Evolutionary conservation across 1,140 invertebrate genomes (phyloP), one percentile per base, ranked within the genome.

Genomic region (Halesus radiatus): DNA sequence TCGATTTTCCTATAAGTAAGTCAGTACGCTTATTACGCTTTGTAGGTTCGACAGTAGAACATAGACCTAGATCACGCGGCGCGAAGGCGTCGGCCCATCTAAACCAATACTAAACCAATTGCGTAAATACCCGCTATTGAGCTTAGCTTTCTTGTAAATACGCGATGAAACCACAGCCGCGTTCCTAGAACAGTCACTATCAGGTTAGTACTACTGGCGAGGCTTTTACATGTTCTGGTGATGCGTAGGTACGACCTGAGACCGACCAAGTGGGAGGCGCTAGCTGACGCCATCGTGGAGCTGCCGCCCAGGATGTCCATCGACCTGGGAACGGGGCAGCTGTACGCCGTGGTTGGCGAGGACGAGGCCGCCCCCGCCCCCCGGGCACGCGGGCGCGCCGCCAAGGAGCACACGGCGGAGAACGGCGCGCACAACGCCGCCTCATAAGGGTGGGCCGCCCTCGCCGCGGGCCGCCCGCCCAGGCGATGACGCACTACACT

Each of bases 241-340:
- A 20, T 74, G 45, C 32, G 80, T 56, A 80, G 78, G 75, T 79
- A 23, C 66, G 86, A 87, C 74, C 87, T 88, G 78, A 86, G 87
- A 8, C 87, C 88, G 8, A 90, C 89, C 0, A 85, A 88, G 3
- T 90, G 89, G 89, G 89, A 90, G 78, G 89, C 88, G 18, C 85
- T 90, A 6, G 89, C 89, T 0, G 89, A 90, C 83, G 88, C 88
- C 53, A 89, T 88, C 32, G 88, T 88, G 3, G 89, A 90, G 82
- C 81, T 90, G 68, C 88, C 89, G 10, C 86, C 89, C 1, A 87
- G 87, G 20, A 87, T 89, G 26, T 85, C 88, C 72, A 87, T 90
- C 32, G 88, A 90, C 81, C 87, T 88, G 50, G 82, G 88, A 10
- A 89, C 89, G 15, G 88, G 89, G 66, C 88, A 90, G 84, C 88